Base-by-base conservation (phyloP, 53 echinoderm and acorn worm genomes). In the Antedon mediterranea region DNA sequence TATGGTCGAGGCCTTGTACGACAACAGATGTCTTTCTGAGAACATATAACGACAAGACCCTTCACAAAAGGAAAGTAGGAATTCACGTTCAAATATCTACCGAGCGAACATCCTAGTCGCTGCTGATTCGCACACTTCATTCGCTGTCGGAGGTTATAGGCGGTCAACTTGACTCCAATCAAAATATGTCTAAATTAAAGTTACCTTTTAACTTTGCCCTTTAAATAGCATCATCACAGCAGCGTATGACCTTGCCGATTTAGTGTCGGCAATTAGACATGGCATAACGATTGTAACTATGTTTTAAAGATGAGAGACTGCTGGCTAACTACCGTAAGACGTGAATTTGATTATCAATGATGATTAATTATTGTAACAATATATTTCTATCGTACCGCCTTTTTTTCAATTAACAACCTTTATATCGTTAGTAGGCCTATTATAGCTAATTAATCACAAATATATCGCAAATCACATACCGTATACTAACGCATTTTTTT, bases 111-210 rank as follows among this genome's bases (percentile, higher is more conserved):
- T 57, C 57, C 23, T 8, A 6, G 7, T 23, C 2, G 23, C 57
- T 57, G 57, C 57, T 57, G 57, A 26, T 57, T 57, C 20, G 57
- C 57, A 57, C 57, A 57, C 57, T 57, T 57, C 23, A 11, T 57
- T 57, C 57, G 57, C 57, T 57, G 57, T 57, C 57, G 57, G 57
- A 57, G 57, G 57, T 57, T 57, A 57, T 57, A 23, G 23, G 57
- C 57, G 57, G 57, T 57, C 57, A 57, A 57, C 57, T 57, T 57
- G 57, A 57, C 57, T 57, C 57, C 57, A 57, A 57, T 57, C 57
- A 57, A 57, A 57, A 57, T 57, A 57, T 11, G 23, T 57, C 57
- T 57, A 57, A 57, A 57, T 18, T 57, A 57, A 15, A 57, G 57
- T 57, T 57, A 57, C 57, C 57, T 57, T 57, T 57, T 11, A 57